A percentile compares a stretch with the other conserved stretches of the same genome.
Conservation (phyloP, 2,888 invertebrate genomes). For the Byasa hedistus region DNA sequence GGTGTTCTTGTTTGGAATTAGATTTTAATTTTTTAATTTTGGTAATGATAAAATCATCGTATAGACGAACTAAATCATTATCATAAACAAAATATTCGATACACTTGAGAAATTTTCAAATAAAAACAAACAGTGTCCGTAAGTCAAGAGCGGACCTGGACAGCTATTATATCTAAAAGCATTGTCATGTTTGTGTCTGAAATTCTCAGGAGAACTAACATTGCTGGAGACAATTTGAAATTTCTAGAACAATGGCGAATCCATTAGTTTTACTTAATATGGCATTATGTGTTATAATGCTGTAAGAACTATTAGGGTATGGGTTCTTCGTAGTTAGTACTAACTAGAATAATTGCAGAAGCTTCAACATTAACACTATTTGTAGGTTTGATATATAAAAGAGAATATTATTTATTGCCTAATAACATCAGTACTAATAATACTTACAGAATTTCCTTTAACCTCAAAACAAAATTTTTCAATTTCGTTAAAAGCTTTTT, state of each 20-base stretch:
- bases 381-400: no score
- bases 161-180: conserved; percentile 23
- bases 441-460: no score
- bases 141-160: conserved; percentile 2
- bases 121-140: conserved; percentile 9
- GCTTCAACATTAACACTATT: background rate
- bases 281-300: background rate
- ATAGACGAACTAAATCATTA: background rate
- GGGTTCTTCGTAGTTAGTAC: background rate
- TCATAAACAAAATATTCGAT: background rate
- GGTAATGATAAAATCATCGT: no score
- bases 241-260: conserved; percentile 11
- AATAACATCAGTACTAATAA: no score
- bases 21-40: no score
- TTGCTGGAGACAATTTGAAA: conserved; percentile 10
- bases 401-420: no score
- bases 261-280: conserved; percentile 11
- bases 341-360: background rate
- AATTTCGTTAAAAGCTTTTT: no score
- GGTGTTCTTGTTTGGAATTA: no score
- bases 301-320: background rate
- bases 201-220: conserved; percentile 21
- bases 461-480: no score
- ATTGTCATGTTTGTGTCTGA: conserved; percentile 26
- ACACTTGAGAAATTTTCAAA: background rate